Percentiles rank a stretch among this genome's conserved stretches.
phyloP scores from a whole-genome alignment of 2,113 vertebrate species.

The Hydropotes inermis region DNA sequence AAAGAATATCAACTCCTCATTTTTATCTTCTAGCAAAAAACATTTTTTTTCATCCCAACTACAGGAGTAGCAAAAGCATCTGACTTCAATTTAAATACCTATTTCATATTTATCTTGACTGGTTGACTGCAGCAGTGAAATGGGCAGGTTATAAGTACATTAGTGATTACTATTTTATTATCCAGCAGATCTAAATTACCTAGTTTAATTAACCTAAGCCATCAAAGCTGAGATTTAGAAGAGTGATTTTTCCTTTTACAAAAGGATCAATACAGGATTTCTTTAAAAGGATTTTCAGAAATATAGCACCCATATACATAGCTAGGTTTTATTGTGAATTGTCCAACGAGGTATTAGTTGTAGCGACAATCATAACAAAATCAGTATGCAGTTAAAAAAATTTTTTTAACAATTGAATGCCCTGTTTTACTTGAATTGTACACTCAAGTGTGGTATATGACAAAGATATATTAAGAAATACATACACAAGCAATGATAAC shows the following conservation, averaged over 20 bases:
- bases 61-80: not conserved
- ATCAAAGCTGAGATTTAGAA: constrained; percentile 16
- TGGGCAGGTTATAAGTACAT: not conserved
- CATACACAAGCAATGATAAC: not conserved
- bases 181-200: not conserved
- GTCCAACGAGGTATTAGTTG: not conserved
- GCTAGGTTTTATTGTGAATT: not conserved
- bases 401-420: not conserved
- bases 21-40: constrained; percentile 28
- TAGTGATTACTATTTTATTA: not conserved
- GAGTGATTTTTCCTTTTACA: not conserved
- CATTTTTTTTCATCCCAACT: not conserved
- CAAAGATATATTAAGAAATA: not conserved
- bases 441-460: not conserved
- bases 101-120: not conserved
- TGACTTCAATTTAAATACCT: not conserved
- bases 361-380: not conserved
- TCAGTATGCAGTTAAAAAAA: not conserved
- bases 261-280: constrained; percentile 8
- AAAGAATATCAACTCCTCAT: not conserved
- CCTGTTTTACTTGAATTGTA: not conserved
- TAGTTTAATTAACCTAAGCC: not conserved
- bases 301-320: not conserved
- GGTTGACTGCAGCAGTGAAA: not conserved
- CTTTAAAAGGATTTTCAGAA: not conserved